Evolutionary conservation across 2,113 vertebrate species (phyloP).

Genomic region (Dascyllus trimaculatus): DNA sequence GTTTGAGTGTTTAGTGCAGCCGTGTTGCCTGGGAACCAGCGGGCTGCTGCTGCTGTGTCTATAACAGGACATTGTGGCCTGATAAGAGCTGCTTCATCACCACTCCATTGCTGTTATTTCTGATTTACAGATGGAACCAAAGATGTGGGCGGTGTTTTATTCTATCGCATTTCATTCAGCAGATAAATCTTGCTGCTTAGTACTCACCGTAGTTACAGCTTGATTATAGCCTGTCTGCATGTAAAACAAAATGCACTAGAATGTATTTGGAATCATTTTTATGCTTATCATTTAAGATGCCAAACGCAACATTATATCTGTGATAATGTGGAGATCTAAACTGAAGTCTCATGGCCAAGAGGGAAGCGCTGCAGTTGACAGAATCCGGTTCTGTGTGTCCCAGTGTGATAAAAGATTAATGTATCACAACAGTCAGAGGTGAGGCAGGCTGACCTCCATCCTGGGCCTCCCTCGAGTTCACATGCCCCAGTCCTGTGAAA

Average conservation of each 20-base stretch:
- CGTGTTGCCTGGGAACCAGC: slow-evolving; percentile 55
- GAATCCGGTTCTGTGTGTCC: slow-evolving; percentile 20
- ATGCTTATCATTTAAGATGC: background rate
- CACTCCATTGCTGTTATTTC: slow-evolving; percentile 11
- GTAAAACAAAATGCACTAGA: background rate
- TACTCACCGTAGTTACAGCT: background rate
- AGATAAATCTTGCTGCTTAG: no score
- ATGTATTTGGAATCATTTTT: background rate
- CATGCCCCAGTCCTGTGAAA: slow-evolving; percentile 63
- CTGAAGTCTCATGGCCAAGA: background rate
- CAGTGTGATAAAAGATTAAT: slow-evolving; percentile 48
- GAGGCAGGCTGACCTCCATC: slow-evolving; percentile 36
- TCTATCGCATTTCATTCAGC: no score
- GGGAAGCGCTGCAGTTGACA: background rate
- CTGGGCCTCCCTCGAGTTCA: slow-evolving; percentile 63
- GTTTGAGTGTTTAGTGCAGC: slow-evolving; percentile 22
- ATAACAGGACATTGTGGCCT: slow-evolving; percentile 29
- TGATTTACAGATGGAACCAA: background rate
- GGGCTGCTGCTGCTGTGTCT: slow-evolving; percentile 27
- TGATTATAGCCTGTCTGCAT: background rate
- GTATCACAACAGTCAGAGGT: slow-evolving; percentile 61
- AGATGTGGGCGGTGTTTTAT: background rate
- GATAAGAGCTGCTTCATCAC: slow-evolving; percentile 34
- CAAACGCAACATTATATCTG: background rate
- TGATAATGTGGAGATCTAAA: background rate